Evolutionary conservation across 2,888 invertebrate genomes (phyloP).

Genomic region (Mythimna pallens): DNA sequence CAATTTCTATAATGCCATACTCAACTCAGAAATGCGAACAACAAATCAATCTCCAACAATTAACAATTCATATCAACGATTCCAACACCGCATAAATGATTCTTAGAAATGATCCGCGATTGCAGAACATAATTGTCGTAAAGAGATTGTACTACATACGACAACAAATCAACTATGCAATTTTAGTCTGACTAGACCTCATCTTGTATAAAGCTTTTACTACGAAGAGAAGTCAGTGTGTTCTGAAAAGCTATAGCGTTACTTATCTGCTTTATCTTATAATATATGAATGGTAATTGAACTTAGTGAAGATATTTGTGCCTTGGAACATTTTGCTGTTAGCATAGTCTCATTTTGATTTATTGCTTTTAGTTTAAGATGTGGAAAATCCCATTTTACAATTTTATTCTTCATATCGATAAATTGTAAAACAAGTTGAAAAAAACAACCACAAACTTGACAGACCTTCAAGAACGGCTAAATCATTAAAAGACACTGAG

Average conservation of each 20-base stretch:
- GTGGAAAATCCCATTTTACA: background rate
- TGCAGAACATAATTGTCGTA: conserved; percentile 65
- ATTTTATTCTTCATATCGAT: too few relatives aligned
- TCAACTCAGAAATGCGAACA: conserved; percentile 25
- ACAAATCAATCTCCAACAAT: conserved; percentile 57
- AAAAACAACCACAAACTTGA: too few relatives aligned
- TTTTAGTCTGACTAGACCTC: background rate
- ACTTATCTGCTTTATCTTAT: conserved; percentile 18
- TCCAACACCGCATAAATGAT: conserved; percentile 45
- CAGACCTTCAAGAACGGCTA: background rate
- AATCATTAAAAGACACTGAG: background rate
- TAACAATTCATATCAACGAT: conserved; percentile 38
- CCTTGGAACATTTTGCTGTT: conserved; percentile 14
- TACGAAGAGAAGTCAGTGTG: background rate
- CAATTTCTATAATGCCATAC: conserved; percentile 20
- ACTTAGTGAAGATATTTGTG: conserved; percentile 59
- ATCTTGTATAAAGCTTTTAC: background rate
- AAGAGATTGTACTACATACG: conserved; percentile 41
- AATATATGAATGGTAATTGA: conserved; percentile 57
- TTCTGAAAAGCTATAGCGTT: background rate
- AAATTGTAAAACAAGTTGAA: too few relatives aligned
- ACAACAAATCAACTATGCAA: background rate
- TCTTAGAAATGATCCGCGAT: conserved; percentile 64
- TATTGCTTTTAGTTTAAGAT: conserved; percentile 13
- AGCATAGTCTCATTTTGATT: conserved; percentile 27